Evolutionary conservation across 2,888 invertebrate genomes (phyloP), one percentile per base, ranked within the genome.

Genomic region (Eubasilissa splendida): DNA sequence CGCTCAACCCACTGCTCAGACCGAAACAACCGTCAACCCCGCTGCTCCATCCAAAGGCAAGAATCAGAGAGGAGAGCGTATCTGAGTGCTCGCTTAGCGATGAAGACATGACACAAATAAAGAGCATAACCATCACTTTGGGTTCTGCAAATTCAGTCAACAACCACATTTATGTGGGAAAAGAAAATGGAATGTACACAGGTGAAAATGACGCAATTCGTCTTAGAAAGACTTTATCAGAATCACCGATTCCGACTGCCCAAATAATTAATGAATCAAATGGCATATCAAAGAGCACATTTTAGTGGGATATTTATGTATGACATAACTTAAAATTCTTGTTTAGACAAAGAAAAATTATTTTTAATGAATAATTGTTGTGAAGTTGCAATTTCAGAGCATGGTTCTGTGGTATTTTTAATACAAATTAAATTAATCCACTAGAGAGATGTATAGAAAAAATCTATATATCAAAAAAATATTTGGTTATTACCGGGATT

Each of bases 11-110:
- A 10, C 31, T 79, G 5, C 54, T 78, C 3, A 81, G 79, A 73
- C 75, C 79, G 5, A 84, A 82, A 58, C 83, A 80, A 60, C 56
- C 81, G 52, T 78, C 81, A 12, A 79, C 81, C 7, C 84, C 82
- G 2, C 70, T 79, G 8, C 77, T 84, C 10, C 77, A 84, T 65
- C 73, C 80, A 4, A 84, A 80, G 79, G 84, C 84, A 14, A 80
- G 84, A 42, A 84, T 84, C 33, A 80, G 84, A 77, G 84, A 84
- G 77, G 84, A 84, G 60, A 84, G 83, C 76, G 78, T 84, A 53
- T 84, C 84, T 3, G 84, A 84, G 56, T 84, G 84, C 76, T 84
- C 84, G 5, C 77, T 84, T 52, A 84, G 84, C 63, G 84, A 84
- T 33, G 84, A 84, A 73, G 84, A 84, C 33, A 79, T 83, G 81